Base-by-base conservation (phyloP, 1,140 invertebrate species). In the Orius insidiosus region DNA sequence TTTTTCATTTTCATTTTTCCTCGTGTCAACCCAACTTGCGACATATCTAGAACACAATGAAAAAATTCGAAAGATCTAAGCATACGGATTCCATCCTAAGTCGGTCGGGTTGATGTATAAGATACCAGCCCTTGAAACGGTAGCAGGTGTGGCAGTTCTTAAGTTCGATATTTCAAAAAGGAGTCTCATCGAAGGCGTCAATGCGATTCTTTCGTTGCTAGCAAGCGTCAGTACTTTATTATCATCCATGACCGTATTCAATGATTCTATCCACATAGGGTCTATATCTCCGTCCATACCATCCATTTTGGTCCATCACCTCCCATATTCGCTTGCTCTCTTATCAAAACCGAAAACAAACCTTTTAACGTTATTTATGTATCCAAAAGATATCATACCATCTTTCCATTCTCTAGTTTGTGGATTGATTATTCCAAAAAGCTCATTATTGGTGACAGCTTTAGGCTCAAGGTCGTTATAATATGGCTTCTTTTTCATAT, bases 381-480 rank as follows among this genome's bases (percentile, higher is more conserved):
- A n/a, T n/a, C n/a, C n/a, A 51, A 36, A 34, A 36, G 9, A n/a
- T 5, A 3, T 36, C 35, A n/a, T 73, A 73, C 89, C 90, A 63
- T 96, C 90, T 62, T 90, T 94, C 90, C 92, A 97, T 68, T 96
- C 92, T 55, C 90, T 70, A 0, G 92, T 96, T 0, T 86, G 68
- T 9, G 89, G 84, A 68, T 96, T 95, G 45, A 97, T 94, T 38
- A 93, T 76, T 8, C 92, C 92, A 65, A 94, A 97, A 13, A 96
- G 67, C 61, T 96, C 93, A 58, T 96, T 87, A 56, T 90, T 95
- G 0, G 89, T 94, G 4, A 96, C 85, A 24, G 89, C 88, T 66
- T 94, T 94, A 1, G 93, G 92, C 60, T 96, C 88, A 4, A 97
- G 64, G 60, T 95, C 90, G 57, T 86, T 80, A 50, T 80, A 90